Evolutionary conservation across 92 coral and sea anemone genomes (phyloP), one percentile per base, ranked within the genome.

Genomic region (Galaxea fascicularis): DNA sequence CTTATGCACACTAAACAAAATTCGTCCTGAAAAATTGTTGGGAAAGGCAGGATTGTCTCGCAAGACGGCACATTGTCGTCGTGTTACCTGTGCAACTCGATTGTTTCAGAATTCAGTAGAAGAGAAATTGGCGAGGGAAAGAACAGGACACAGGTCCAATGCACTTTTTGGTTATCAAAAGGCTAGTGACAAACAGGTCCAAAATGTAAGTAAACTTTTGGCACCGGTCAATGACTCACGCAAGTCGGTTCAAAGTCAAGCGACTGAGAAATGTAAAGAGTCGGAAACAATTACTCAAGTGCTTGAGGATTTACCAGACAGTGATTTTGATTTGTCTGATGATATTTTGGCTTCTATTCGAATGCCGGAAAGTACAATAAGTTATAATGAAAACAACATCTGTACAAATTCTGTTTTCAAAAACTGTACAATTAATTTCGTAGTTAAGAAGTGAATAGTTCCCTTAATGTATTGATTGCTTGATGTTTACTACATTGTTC

Each of bases 31-130:
- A 71, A 90, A 85, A 53, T 70, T 90, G 73, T 86, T 71, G 71
- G 75, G 21, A 53, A 85, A 66, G 62, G 90, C 93, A 15, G 90
- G 87, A 58, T 80, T 89, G 52, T 65, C 82, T 30, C 76, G 83
- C 56, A 84, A 84, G 68, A 89, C 93, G 71, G 82, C 90, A 45
- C 87, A 89, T 71, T 89, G 89, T 69, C 82, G 75, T 49, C 28
- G 85, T 9, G 78, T 83, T 41, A 76, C 79, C 46, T 88, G 92
- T 60, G 92, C 92, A 6, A 83, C 63, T 54, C 59, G 53, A 27
- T 75, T 83, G 63, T 88, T 84, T 65, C 85, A 83, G 74, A 75
- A 83, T 59, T 76, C 79, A 57, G 80, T 83, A 8, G 84, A 75
- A 35, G 85, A 83, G 77, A 88, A 88, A 77, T 28, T 88, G 68